phyloP scores from a whole-genome alignment of 2,888 invertebrate species.

The Tethea ocularis region DNA sequence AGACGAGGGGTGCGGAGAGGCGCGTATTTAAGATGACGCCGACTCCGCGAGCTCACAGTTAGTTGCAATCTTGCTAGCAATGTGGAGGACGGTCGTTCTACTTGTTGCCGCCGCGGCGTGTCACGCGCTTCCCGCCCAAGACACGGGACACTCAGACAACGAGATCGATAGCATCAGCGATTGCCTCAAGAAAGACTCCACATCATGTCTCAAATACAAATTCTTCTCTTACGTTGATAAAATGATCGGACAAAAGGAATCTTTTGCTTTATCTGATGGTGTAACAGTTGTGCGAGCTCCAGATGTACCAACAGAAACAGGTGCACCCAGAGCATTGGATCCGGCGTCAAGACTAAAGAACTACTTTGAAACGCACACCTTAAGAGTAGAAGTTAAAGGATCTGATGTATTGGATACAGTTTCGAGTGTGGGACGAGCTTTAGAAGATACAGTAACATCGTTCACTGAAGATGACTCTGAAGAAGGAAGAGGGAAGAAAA shows the following conservation, averaged over 20 bases:
- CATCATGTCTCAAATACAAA: slow-evolving; percentile 93
- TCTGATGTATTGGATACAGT: slow-evolving; percentile 92
- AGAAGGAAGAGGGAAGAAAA: slow-evolving; percentile 87
- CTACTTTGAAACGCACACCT: slow-evolving; percentile 91
- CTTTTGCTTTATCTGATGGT: slow-evolving; percentile 91
- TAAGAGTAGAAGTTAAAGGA: slow-evolving; percentile 93
- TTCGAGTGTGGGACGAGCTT: slow-evolving; percentile 90
- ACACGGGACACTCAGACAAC: slow-evolving; percentile 88
- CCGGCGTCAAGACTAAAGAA: slow-evolving; percentile 88
- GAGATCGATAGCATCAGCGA: slow-evolving; percentile 92
- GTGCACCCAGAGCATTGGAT: slow-evolving; percentile 89
- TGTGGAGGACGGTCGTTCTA: slow-evolving; percentile 69
- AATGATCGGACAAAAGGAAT: slow-evolving; percentile 91
- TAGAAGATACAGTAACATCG: slow-evolving; percentile 88
- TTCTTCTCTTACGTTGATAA: slow-evolving; percentile 94
- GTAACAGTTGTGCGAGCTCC: slow-evolving; percentile 92
- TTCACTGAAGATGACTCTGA: slow-evolving; percentile 86
- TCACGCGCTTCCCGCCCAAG: slow-evolving; percentile 88
- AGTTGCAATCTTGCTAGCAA: slow-evolving; percentile 57
- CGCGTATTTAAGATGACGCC: slow-evolving; percentile 67
- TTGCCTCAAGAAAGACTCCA: slow-evolving; percentile 92
- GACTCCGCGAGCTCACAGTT: slow-evolving; percentile 66
- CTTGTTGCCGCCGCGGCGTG: slow-evolving; percentile 77
- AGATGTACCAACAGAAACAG: slow-evolving; percentile 88
- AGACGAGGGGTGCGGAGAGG: slow-evolving; percentile 62